Base-by-base conservation (phyloP, 2,888 invertebrate genomes). In the Drosophila bunnanda region DNA sequence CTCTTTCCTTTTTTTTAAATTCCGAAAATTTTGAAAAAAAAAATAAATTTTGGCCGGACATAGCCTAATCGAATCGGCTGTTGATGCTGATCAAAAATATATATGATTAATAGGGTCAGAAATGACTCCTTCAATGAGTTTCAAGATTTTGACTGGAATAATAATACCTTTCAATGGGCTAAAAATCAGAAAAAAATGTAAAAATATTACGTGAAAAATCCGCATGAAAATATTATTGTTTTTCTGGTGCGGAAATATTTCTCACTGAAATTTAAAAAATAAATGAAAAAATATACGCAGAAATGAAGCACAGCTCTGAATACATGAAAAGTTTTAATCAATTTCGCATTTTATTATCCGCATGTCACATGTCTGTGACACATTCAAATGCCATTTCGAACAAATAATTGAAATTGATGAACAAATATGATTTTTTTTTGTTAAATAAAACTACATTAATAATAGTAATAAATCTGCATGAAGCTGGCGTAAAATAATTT, bases 371-470 rank as follows among this genome's bases (percentile, higher is more conserved):
- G 22, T 15, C 52, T 36, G n/a, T 36, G 34, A 2, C 36, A 22
- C 36, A 22, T 36, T 36, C 15, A 36, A 34, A 53, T n/a, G 22
- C 20, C 34, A 53, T 36, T 50, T 34, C 15, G 32, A 15, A 32
- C 1, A 50, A 34, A 32, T 34, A 50, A 50, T 50, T 32, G 32
- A 50, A 34, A 50, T 50, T 20, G 32, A 50, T 50, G 50, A 2
- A 20, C 10, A 22, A 34, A 22, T 22, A 15, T 9, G 20, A 48
- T 10, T 50, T 50, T 50, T 34, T 22, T 6, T 50, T 34, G 15
- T 6, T 5, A 50, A 22, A 50, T 6, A 20, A 34, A 50, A 22
- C 20, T 34, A 15, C 9, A 17, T 4, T 13, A 15, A 13, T 2
- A 32, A 32, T 22, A 9, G 9, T 32, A 20, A 50, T 50, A 32